phyloP scores from a whole-genome alignment of 2,797 vertebrate genomes.

The Falco naumanni region DNA sequence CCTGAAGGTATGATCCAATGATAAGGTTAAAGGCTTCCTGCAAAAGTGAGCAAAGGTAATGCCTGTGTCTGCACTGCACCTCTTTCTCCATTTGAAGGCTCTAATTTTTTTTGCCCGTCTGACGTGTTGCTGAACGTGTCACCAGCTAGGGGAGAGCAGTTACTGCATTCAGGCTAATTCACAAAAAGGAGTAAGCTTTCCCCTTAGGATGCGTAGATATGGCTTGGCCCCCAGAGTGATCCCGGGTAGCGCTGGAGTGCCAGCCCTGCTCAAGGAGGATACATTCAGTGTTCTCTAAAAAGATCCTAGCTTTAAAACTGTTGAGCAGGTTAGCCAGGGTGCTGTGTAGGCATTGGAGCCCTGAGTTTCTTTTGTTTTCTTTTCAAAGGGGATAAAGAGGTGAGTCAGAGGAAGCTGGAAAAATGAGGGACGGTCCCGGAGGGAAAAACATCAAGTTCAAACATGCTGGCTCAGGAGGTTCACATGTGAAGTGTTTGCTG shows the following conservation, averaged over 20 bases:
- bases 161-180: neutral
- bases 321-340: neutral
- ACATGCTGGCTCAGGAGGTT: neutral
- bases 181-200: neutral
- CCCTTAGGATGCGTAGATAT: neutral
- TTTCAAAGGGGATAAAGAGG: neutral
- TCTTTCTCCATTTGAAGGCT: neutral
- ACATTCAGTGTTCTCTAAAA: neutral
- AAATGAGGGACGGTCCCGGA: neutral
- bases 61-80: neutral
- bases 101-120: neutral
- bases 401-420: conserved; percentile 5
- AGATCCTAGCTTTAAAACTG: neutral
- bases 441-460: neutral
- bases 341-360: neutral
- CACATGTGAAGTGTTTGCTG: neutral
- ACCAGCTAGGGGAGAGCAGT: neutral
- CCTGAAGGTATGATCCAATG: neutral
- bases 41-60: neutral
- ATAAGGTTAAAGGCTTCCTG: neutral
- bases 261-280: neutral
- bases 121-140: neutral
- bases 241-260: neutral
- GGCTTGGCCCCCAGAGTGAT: neutral
- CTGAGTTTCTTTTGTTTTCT: neutral